Evolutionary conservation across 92 coral and sea anemone species (phyloP).

Genomic region (Muricea muricata): DNA sequence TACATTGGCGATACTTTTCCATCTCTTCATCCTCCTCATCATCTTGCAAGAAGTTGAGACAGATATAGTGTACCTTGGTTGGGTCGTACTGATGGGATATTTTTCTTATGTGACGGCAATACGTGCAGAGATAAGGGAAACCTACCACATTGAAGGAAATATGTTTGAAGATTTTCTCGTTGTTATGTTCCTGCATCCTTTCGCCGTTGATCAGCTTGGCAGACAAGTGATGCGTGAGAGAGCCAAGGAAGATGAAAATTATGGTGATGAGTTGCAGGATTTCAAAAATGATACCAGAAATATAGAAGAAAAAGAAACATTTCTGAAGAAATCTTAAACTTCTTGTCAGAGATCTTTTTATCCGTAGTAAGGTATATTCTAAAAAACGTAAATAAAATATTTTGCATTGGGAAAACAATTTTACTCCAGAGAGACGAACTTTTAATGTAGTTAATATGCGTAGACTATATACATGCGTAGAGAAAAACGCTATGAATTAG

Average conservation of each 20-base stretch:
- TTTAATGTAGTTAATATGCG: no score
- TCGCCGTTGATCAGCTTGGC: constrained; percentile 83
- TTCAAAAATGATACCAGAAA: not conserved
- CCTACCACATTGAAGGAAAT: constrained; percentile 75
- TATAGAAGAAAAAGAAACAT: not conserved
- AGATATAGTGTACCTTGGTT: constrained; percentile 79
- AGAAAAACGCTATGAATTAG: no score
- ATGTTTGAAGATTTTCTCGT: constrained; percentile 77
- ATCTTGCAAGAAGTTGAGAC: constrained; percentile 52
- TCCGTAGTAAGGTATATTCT: no score
- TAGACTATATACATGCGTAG: no score
- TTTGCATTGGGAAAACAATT: no score
- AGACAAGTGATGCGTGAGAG: constrained; percentile 59
- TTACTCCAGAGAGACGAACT: no score
- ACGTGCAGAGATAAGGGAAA: constrained; percentile 69
- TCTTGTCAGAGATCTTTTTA: no score
- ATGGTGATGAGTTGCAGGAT: constrained; percentile 3
- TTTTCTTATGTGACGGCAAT: constrained; percentile 76
- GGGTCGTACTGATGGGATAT: constrained; percentile 83
- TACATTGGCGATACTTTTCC: constrained; percentile 67
- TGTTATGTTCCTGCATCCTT: constrained; percentile 70
- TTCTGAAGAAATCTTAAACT: not conserved
- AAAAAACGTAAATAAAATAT: no score
- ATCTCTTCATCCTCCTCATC: constrained; percentile 58
- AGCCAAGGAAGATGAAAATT: not conserved